Evolutionary conservation across 2,888 invertebrate species (phyloP).

Genomic region (Oxytorus armatus): DNA sequence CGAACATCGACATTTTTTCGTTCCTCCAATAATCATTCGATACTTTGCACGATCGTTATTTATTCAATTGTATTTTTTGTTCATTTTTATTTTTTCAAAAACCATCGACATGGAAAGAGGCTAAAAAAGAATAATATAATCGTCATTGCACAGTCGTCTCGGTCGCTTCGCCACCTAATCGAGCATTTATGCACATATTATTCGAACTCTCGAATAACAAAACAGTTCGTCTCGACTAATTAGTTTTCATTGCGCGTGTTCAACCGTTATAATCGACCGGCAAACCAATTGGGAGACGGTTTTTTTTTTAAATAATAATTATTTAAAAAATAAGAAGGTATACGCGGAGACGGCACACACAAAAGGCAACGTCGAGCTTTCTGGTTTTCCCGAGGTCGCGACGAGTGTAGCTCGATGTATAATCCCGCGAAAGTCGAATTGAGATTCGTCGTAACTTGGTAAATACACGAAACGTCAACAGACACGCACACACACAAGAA

Average conservation of each 20-base stretch:
- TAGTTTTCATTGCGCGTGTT: conserved; percentile 28
- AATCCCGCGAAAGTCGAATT: not conserved
- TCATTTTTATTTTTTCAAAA: not conserved
- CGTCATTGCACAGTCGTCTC: not conserved
- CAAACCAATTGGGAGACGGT: not conserved
- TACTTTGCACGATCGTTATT: not conserved
- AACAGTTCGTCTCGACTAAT: conserved; percentile 13
- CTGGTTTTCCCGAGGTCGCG: not conserved
- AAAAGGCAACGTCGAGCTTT: not conserved
- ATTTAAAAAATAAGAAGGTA: not conserved
- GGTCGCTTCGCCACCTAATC: not conserved
- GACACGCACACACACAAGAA: too few relatives aligned
- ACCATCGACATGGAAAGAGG: not conserved
- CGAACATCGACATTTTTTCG: too few relatives aligned
- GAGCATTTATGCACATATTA: conserved; percentile 10
- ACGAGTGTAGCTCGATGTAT: not conserved
- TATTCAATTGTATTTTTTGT: not conserved
- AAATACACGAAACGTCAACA: too few relatives aligned
- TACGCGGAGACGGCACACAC: not conserved
- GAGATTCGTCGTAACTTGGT: not conserved
- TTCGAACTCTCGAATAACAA: not conserved
- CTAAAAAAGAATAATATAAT: not conserved
- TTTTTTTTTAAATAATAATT: not conserved
- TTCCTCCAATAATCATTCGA: too few relatives aligned
- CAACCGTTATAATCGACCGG: conserved; percentile 13